Conservation (phyloP, 2,113 vertebrate species). For the Promerops cafer region DNA sequence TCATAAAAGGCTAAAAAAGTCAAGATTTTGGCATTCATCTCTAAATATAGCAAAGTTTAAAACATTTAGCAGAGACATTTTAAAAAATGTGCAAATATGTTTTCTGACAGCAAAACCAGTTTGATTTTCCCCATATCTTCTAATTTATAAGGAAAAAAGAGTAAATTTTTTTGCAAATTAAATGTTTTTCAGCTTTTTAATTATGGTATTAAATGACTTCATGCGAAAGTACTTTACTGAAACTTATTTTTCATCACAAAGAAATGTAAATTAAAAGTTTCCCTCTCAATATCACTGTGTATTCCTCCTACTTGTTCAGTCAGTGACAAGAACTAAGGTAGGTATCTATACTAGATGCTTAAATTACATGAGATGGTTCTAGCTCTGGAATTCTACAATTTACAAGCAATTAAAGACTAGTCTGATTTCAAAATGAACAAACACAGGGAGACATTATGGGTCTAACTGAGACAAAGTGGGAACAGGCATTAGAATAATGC, state of each 20-base stretch:
- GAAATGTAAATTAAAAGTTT: background rate
- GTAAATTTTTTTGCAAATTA: background rate
- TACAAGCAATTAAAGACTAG: background rate
- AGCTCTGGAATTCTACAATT: background rate
- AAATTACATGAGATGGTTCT: background rate
- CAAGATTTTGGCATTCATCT: background rate
- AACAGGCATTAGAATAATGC: background rate
- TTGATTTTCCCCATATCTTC: background rate
- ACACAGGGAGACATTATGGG: background rate
- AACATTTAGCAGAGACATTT: background rate
- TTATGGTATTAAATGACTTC: background rate
- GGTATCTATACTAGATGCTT: background rate
- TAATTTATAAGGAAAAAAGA: background rate
- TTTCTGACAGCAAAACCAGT: background rate
- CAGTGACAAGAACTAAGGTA: background rate
- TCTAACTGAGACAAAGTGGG: background rate
- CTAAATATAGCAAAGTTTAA: background rate
- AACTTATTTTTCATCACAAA: background rate
- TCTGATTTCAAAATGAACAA: background rate
- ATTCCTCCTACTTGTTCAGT: background rate
- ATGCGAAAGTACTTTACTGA: background rate
- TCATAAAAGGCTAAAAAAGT: background rate
- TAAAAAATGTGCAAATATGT: background rate
- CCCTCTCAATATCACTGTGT: background rate
- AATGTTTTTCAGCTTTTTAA: background rate